Conservation (phyloP, 2,113 vertebrate species). For the Oreamnos americanus region DNA sequence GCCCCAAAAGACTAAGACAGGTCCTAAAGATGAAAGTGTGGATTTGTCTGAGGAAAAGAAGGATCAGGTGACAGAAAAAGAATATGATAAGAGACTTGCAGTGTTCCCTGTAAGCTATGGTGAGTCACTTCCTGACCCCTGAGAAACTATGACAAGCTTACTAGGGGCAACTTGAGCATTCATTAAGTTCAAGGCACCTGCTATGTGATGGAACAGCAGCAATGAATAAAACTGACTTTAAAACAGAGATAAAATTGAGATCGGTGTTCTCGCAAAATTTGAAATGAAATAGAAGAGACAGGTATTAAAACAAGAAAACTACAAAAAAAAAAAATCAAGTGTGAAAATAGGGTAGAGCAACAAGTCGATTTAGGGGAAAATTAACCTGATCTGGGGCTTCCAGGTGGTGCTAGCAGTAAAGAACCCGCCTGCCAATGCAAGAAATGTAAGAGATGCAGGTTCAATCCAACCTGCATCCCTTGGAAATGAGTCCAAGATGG, state of each 20-base stretch:
- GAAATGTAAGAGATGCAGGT: background rate
- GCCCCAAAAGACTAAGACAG: background rate
- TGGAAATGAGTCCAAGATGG: background rate
- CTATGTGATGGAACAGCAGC: background rate
- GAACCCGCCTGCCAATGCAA: background rate
- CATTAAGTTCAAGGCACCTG: background rate
- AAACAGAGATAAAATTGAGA: background rate
- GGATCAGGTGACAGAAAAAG: background rate
- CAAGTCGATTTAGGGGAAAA: background rate
- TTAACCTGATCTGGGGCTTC: background rate
- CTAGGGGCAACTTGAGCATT: background rate
- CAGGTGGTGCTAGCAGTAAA: background rate
- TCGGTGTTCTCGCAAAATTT: background rate
- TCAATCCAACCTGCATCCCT: background rate
- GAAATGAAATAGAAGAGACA: background rate
- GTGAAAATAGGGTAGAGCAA: background rate
- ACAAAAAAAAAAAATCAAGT: background rate
- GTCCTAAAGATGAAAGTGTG: background rate
- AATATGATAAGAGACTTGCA: background rate
- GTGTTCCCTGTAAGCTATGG: background rate
- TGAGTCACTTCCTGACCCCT: background rate
- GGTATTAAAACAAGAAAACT: background rate
- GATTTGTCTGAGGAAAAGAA: constrained; percentile 11
- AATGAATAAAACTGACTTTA: background rate
- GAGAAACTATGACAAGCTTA: constrained; percentile 13